Evolutionary conservation across 2,113 vertebrate genomes (phyloP).

Genomic region (Acrocephalus kingi): DNA sequence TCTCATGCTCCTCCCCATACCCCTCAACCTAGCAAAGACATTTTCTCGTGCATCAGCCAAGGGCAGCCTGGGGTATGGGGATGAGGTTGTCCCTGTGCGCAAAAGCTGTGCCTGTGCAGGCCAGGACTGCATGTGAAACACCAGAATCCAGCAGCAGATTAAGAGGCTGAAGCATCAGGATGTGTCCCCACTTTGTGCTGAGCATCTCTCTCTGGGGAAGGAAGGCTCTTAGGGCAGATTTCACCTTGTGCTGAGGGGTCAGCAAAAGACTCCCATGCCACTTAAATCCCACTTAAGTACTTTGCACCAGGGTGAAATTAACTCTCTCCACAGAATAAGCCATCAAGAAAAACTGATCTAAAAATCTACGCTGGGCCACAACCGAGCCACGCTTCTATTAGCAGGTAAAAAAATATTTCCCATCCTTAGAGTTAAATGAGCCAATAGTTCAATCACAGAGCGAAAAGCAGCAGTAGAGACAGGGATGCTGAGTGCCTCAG

Average conservation of each 20-base stretch:
- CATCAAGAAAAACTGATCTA: slow-evolving; percentile 45
- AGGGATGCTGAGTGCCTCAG: slow-evolving; percentile 35
- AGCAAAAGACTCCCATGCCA: neutral
- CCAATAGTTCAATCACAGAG: slow-evolving; percentile 57
- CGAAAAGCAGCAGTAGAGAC: neutral
- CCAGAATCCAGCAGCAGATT: neutral
- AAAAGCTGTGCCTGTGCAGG: neutral
- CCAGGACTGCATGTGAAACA: neutral
- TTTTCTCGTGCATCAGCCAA: neutral
- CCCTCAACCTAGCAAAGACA: neutral
- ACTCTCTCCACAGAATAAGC: slow-evolving; percentile 42
- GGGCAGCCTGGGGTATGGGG: rapidly evolving
- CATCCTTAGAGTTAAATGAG: slow-evolving; percentile 57
- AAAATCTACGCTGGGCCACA: slow-evolving; percentile 22
- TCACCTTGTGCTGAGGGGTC: slow-evolving; percentile 31
- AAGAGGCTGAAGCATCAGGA: neutral
- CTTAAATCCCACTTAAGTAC: slow-evolving; percentile 49
- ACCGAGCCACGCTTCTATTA: slow-evolving; percentile 39
- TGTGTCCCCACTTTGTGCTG: neutral
- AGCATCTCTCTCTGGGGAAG: neutral
- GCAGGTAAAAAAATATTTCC: slow-evolving; percentile 69
- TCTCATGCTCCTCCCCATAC: neutral
- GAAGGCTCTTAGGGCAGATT: slow-evolving; percentile 35
- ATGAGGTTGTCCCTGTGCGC: neutral
- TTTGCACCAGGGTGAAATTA: slow-evolving; percentile 31